phyloP scores from a whole-genome alignment of 2,888 invertebrate genomes.

The Furcula furcula region DNA sequence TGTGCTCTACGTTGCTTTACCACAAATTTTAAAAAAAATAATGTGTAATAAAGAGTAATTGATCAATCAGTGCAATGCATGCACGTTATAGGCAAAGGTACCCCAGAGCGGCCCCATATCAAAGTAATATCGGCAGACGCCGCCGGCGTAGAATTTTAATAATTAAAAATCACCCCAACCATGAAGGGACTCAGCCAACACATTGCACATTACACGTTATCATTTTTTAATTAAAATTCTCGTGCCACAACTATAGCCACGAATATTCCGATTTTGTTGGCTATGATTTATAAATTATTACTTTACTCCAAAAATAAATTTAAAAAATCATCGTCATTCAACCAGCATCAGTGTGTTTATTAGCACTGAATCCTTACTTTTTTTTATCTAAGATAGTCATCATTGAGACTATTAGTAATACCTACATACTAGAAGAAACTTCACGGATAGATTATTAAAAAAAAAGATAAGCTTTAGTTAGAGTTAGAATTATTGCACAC shows the following conservation, averaged over 20 bases:
- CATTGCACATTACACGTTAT: slow-evolving; percentile 69
- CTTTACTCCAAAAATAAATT: background rate
- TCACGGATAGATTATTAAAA: too few relatives aligned
- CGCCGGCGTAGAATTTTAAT: slow-evolving; percentile 76
- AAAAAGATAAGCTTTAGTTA: too few relatives aligned
- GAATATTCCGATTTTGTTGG: slow-evolving; percentile 32
- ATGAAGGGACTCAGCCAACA: slow-evolving; percentile 48
- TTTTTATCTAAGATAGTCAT: too few relatives aligned
- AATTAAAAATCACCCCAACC: slow-evolving; percentile 79
- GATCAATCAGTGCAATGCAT: slow-evolving; percentile 31
- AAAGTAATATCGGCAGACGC: slow-evolving; percentile 67
- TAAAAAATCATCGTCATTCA: too few relatives aligned
- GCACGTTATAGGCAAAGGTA: slow-evolving; percentile 41
- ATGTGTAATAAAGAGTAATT: slow-evolving; percentile 23
- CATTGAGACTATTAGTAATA: too few relatives aligned
- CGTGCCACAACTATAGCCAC: slow-evolving; percentile 46
- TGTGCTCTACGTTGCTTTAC: too few relatives aligned
- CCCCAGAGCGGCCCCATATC: slow-evolving; percentile 50
- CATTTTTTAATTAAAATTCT: slow-evolving; percentile 74
- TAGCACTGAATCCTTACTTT: too few relatives aligned
- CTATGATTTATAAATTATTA: slow-evolving; percentile 6
- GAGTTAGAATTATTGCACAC: too few relatives aligned
- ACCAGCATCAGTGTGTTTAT: too few relatives aligned
- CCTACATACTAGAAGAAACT: too few relatives aligned
- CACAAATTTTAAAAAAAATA: too few relatives aligned